Evolutionary conservation across 2,888 invertebrate species (phyloP).

Genomic region (Melangyna quadrimaculata): DNA sequence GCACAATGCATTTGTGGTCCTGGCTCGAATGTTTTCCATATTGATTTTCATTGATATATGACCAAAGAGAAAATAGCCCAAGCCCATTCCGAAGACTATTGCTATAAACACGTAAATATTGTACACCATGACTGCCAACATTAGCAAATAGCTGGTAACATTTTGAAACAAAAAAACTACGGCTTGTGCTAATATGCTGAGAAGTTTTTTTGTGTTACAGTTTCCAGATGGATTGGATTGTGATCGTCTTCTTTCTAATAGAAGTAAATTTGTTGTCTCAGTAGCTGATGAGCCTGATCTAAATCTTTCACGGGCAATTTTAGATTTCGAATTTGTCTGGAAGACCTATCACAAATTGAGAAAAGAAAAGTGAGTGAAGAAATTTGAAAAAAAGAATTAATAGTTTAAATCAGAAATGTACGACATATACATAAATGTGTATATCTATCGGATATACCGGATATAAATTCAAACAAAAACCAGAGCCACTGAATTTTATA

Average conservation of each 20-base stretch:
- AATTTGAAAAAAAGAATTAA: too few relatives aligned
- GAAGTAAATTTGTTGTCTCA: slow-evolving; percentile 73
- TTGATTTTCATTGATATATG: slow-evolving; percentile 82
- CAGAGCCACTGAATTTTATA: too few relatives aligned
- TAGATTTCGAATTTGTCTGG: slow-evolving; percentile 72
- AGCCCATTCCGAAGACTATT: slow-evolving; percentile 84
- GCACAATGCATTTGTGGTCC: slow-evolving; percentile 80
- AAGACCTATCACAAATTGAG: slow-evolving; percentile 66
- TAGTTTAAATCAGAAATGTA: too few relatives aligned
- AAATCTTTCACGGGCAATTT: slow-evolving; percentile 73
- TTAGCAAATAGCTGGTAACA: slow-evolving; percentile 86
- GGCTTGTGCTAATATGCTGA: slow-evolving; percentile 66
- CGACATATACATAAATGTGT: too few relatives aligned
- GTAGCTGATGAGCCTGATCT: slow-evolving; percentile 72
- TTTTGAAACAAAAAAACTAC: slow-evolving; percentile 80
- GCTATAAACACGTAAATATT: slow-evolving; percentile 86
- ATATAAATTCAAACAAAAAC: too few relatives aligned
- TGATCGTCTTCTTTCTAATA: slow-evolving; percentile 33
- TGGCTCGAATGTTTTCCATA: slow-evolving; percentile 81
- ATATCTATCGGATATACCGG: too few relatives aligned
- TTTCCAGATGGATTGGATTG: neutral
- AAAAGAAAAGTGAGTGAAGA: neutral
- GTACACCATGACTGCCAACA: slow-evolving; percentile 89
- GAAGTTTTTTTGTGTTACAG: slow-evolving; percentile 50
- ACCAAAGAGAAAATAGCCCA: slow-evolving; percentile 84